Conservation (phyloP, 2,888 invertebrate genomes). For the Glaucopsyche alexis region DNA sequence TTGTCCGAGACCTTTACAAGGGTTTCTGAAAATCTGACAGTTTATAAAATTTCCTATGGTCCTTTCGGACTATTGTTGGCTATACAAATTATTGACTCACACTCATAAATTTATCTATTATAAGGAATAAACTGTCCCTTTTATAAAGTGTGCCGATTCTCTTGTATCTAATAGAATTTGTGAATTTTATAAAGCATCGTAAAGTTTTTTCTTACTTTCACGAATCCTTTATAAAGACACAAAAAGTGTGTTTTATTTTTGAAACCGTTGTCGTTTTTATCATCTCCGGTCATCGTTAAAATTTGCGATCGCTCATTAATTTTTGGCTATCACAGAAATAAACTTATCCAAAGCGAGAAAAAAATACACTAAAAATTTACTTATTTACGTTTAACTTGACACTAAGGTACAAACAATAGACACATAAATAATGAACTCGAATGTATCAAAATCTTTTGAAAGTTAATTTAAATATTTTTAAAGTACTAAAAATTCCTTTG, state of each 20-base stretch:
- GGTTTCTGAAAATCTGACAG: conserved; percentile 59
- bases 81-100: conserved; percentile 50
- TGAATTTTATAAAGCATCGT: conserved; percentile 38
- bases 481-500: too few relatives aligned
- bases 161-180: conserved; percentile 37
- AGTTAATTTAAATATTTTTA: too few relatives aligned
- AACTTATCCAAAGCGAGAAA: neutral
- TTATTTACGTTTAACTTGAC: too few relatives aligned
- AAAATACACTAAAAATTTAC: neutral
- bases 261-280: neutral
- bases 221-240: neutral
- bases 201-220: neutral
- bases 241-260: neutral
- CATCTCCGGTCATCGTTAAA: neutral
- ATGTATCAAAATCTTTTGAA: too few relatives aligned
- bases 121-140: conserved; percentile 44
- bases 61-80: conserved; percentile 48
- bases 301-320: neutral
- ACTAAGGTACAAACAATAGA: too few relatives aligned
- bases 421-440: too few relatives aligned
- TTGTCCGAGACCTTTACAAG: conserved; percentile 61
- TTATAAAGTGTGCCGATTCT: conserved; percentile 32
- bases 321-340: neutral
- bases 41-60: conserved; percentile 56
- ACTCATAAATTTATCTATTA: conserved; percentile 47